Conservation (phyloP, 2,113 vertebrate genomes). For the Stercorarius parasiticus region DNA sequence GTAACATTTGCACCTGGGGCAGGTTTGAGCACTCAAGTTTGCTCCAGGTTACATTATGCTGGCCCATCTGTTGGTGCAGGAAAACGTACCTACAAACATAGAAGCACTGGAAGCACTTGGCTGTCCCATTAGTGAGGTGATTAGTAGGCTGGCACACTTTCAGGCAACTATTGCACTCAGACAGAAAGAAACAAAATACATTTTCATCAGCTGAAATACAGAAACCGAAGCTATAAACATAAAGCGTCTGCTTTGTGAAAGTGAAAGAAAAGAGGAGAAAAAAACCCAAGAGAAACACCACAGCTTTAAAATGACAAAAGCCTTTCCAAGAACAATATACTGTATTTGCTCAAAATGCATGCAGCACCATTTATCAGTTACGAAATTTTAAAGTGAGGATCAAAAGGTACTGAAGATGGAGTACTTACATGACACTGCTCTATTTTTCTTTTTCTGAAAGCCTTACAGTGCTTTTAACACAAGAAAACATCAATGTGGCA, state of each 20-base stretch:
- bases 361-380: background rate
- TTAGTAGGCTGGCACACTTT: background rate
- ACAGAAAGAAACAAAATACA: background rate
- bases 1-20: background rate
- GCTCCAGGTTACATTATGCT: background rate
- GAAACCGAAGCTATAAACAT: background rate
- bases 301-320: background rate
- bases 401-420: background rate
- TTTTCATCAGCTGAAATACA: slow-evolving; percentile 15
- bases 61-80: background rate
- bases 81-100: background rate
- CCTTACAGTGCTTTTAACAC: background rate
- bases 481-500: background rate
- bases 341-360: background rate
- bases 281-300: background rate
- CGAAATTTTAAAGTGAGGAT: background rate
- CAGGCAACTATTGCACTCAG: background rate
- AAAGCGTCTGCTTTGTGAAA: slow-evolving; percentile 13
- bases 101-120: background rate
- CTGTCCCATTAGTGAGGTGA: background rate
- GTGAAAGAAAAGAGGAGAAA: background rate
- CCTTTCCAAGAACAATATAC: background rate
- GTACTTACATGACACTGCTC: background rate
- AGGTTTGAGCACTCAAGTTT: background rate
- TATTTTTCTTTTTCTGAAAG: background rate